Conservation (phyloP, 23 tunicate species). For the Corella eumyota region DNA sequence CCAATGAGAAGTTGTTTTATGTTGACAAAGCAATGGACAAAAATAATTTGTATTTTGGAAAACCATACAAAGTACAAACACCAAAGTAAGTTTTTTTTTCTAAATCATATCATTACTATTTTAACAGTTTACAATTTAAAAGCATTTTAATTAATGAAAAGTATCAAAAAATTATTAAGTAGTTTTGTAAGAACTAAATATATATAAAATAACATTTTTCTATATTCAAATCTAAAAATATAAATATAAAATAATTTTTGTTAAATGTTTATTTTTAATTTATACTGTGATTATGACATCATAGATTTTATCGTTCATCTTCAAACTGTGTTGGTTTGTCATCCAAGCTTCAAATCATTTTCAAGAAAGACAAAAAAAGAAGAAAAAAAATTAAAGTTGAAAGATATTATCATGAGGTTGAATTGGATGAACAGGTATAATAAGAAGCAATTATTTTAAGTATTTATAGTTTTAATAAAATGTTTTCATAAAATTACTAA, state of each 20-base stretch:
- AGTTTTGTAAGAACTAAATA: no score
- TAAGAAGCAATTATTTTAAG: constrained; percentile 4
- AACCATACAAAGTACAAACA: constrained; percentile 53
- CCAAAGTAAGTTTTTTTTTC: constrained; percentile 23
- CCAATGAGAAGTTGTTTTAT: constrained; percentile 1
- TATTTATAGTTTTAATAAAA: background rate
- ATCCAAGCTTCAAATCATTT: constrained; percentile 16
- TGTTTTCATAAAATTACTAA: background rate
- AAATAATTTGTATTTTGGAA: constrained; percentile 63
- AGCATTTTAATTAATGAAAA: no score
- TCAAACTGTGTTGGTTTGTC: constrained; percentile 26
- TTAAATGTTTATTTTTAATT: no score
- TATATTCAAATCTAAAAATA: no score
- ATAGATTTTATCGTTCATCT: constrained; percentile 22
- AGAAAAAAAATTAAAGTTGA: constrained; percentile 11
- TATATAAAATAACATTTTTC: no score
- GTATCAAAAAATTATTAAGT: no score
- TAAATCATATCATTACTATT: background rate
- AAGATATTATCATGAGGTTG: constrained; percentile 12
- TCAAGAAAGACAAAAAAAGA: constrained; percentile 22
- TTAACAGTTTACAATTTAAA: background rate
- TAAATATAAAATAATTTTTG: no score
- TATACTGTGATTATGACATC: no score
- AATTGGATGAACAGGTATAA: background rate
- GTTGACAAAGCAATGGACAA: constrained; percentile 44